These are phyloP conservation scores for Lymantria monacha DNA, from an alignment of 2,888 invertebrate species.

Conservation along the genomic window DNA sequence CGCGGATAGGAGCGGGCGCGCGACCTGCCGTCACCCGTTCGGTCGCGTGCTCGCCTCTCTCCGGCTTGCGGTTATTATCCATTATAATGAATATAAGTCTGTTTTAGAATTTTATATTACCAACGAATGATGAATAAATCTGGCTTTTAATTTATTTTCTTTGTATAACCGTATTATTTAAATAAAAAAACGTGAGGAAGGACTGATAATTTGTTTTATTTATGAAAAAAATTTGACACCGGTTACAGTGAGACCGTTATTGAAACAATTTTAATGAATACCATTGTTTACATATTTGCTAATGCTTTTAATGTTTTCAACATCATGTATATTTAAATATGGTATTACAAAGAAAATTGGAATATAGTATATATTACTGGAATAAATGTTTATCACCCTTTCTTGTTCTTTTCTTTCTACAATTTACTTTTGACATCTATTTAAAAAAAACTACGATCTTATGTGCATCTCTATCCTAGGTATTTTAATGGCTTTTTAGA, in stretches of 20 bases:
- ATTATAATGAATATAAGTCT: constrained; percentile 73
- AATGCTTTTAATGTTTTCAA: constrained; percentile 53
- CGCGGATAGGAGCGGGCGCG: constrained; percentile 24
- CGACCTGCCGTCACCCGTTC: constrained; percentile 5
- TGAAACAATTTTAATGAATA: constrained; percentile 41
- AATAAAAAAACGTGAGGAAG: constrained; percentile 74
- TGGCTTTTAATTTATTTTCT: constrained; percentile 81
- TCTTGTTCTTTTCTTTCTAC: constrained; percentile 49
- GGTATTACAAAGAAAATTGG: constrained; percentile 80
- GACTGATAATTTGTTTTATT: constrained; percentile 80
- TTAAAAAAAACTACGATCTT: no score
- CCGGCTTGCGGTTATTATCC: constrained; percentile 58
- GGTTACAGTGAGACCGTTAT: constrained; percentile 46
- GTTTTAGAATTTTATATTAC: constrained; percentile 82
- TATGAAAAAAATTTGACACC: constrained; percentile 55
- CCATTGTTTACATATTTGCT: constrained; percentile 68
- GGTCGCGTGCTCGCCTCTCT: constrained; percentile 25
- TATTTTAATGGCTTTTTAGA: no score
- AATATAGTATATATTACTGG: constrained; percentile 75
- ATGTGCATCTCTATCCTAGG: no score
- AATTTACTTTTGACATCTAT: neutral
- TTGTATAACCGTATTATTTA: constrained; percentile 82
- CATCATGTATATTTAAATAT: constrained; percentile 75
- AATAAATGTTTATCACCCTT: constrained; percentile 78
- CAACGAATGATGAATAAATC: constrained; percentile 80